A percentile compares a stretch with the other conserved stretches of the same genome.
phyloP scores from a whole-genome alignment of 2,888 invertebrate genomes.

The Hirtodrosophila trivittata region DNA sequence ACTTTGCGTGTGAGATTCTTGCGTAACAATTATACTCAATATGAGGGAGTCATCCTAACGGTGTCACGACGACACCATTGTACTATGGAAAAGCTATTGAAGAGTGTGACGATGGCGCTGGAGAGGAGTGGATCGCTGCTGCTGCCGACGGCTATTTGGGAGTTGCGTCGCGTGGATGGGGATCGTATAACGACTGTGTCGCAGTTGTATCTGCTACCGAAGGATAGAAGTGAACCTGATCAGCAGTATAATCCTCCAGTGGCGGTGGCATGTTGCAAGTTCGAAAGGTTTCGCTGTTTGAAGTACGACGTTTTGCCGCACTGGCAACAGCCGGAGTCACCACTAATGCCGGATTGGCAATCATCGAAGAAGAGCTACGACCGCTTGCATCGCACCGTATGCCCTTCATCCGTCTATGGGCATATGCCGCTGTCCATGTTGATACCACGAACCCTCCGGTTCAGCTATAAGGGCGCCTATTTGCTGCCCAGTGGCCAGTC shows the following conservation, averaged over 20 bases:
- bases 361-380: too few relatives aligned
- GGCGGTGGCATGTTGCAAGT: background rate
- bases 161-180: background rate
- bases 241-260: background rate
- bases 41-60: background rate
- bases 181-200: background rate
- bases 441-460: background rate
- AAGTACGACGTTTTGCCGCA: background rate
- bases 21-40: background rate
- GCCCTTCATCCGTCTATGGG: background rate
- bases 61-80: background rate
- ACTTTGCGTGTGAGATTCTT: background rate
- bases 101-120: background rate
- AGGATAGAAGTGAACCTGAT: background rate
- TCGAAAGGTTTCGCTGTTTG: conserved; percentile 2
- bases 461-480: background rate
- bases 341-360: too few relatives aligned
- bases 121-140: background rate
- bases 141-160: background rate
- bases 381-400: background rate
- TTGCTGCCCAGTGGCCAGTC: background rate
- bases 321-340: too few relatives aligned
- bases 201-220: background rate
- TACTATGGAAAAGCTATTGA: background rate
- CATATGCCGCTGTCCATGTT: background rate